Evolutionary conservation across 2,888 invertebrate genomes (phyloP).

Genomic region (Lasioglossum zephyrum): DNA sequence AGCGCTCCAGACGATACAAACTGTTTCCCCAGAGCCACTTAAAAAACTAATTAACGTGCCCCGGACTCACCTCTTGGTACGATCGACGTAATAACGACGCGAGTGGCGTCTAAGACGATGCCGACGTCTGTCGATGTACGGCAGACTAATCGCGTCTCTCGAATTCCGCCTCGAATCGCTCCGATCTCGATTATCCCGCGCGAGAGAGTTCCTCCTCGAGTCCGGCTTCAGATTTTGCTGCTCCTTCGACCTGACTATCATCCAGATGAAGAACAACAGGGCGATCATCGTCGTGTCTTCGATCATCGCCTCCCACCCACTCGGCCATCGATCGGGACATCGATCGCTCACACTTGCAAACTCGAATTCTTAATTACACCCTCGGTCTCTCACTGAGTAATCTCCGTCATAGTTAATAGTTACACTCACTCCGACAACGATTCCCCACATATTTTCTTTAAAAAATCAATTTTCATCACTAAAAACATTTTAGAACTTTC

Average conservation of each 20-base stretch:
- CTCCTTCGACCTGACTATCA: conserved; percentile 69
- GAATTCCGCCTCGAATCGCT: conserved; percentile 66
- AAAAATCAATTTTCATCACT: neutral
- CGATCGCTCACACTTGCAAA: conserved; percentile 19
- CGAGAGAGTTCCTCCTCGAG: conserved; percentile 67
- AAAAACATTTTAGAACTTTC: neutral
- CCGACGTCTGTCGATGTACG: conserved; percentile 73
- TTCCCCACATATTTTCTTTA: neutral
- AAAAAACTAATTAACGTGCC: conserved; percentile 22
- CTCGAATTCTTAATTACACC: neutral
- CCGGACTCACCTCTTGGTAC: conserved; percentile 77
- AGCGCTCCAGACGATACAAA: neutral
- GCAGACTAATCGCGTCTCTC: conserved; percentile 59
- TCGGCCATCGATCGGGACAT: conserved; percentile 26
- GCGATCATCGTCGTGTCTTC: conserved; percentile 74
- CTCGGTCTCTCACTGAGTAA: neutral
- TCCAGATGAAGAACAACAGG: conserved; percentile 78
- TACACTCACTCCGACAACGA: neutral
- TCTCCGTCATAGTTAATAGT: neutral
- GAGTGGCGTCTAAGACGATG: conserved; percentile 76
- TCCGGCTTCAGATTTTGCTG: conserved; percentile 62
- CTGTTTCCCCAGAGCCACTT: neutral
- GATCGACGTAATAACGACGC: conserved; percentile 77
- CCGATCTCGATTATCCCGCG: conserved; percentile 63
- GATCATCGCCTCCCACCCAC: conserved; percentile 38